Conservation (phyloP, 2,113 vertebrate species). For the Myotis lucifugus region DNA sequence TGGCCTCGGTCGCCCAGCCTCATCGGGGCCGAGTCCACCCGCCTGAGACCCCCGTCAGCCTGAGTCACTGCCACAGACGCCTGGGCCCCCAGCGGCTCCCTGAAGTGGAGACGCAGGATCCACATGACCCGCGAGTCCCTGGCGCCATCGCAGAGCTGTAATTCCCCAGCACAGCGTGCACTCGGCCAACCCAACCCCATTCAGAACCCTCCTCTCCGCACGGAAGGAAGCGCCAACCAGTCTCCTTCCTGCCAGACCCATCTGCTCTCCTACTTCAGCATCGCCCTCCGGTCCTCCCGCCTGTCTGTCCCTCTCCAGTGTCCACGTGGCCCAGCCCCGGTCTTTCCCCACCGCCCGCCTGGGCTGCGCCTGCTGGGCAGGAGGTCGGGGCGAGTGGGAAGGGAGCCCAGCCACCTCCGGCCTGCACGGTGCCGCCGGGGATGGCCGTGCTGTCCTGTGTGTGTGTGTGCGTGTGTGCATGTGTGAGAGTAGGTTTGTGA, state of each 20-base stretch:
- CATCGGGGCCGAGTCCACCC: no score
- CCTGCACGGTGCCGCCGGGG: fast-evolving
- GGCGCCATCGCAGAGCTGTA: neutral
- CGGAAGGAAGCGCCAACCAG: neutral
- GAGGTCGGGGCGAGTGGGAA: neutral
- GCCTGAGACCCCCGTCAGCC: neutral
- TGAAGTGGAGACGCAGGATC: no score
- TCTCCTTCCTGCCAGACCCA: fast-evolving
- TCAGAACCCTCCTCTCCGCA: neutral
- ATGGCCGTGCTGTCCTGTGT: fast-evolving
- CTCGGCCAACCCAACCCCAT: neutral
- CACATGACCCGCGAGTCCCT: neutral
- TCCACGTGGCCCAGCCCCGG: fast-evolving
- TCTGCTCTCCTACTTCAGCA: fast-evolving
- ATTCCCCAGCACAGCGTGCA: no score
- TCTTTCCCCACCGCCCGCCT: neutral
- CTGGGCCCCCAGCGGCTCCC: neutral
- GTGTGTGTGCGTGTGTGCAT: no score
- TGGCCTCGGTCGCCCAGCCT: neutral
- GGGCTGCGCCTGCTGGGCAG: fast-evolving
- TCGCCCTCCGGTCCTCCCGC: no score
- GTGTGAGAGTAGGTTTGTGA: fast-evolving
- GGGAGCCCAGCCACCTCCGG: fast-evolving
- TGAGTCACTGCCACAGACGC: neutral
- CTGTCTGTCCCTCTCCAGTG: neutral